phyloP scores from a whole-genome alignment of 2,113 vertebrate genomes.

The Eleginops maclovinus region DNA sequence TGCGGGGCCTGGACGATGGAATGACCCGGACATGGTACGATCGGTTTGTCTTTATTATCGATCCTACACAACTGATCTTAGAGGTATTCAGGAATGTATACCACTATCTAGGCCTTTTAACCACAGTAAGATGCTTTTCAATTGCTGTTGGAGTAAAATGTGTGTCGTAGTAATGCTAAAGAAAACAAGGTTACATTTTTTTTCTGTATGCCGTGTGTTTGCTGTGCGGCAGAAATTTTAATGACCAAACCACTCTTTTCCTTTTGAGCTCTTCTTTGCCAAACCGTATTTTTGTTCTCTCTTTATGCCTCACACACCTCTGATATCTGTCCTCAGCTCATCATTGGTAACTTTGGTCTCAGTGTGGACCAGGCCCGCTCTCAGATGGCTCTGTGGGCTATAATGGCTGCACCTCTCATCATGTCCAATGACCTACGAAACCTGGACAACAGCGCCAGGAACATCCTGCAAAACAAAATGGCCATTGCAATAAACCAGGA shows the following conservation, averaged over 20 bases:
- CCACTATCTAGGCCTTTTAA: background rate
- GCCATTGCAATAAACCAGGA: slow-evolving; percentile 92
- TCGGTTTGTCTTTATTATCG: background rate
- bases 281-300: background rate
- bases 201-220: too few relatives aligned
- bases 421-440: slow-evolving; percentile 91
- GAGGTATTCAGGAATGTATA: background rate
- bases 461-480: slow-evolving; percentile 88
- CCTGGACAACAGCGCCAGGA: slow-evolving; percentile 75
- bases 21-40: slow-evolving; percentile 92
- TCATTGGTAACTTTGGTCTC: slow-evolving; percentile 92
- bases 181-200: background rate
- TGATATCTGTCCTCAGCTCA: slow-evolving; percentile 78
- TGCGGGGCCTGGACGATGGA: slow-evolving; percentile 90
- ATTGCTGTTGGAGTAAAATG: too few relatives aligned
- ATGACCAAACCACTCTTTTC: background rate
- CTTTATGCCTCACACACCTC: background rate
- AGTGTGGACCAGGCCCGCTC: slow-evolving; percentile 88
- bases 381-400: slow-evolving; percentile 93
- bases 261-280: background rate
- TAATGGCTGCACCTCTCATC: slow-evolving; percentile 91
- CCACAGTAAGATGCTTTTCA: background rate
- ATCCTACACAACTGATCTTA: background rate
- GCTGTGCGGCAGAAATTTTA: background rate
- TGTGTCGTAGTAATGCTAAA: background rate